Base-by-base conservation (phyloP, 2,113 vertebrate genomes). In the Ondatra zibethicus region DNA sequence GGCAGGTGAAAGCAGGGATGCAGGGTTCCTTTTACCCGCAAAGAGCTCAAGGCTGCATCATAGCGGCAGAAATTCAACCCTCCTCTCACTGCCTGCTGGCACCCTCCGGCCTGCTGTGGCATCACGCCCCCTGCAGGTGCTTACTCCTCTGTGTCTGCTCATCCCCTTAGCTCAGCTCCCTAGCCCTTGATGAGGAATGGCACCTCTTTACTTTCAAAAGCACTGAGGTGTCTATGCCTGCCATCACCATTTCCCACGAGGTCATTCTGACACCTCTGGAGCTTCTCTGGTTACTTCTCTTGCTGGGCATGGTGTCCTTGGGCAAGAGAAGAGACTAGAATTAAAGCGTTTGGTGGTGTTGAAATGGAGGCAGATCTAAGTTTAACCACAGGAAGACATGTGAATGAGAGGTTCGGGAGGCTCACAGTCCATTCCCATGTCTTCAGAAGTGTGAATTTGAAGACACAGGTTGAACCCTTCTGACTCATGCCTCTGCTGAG, bases 51-150 rank as follows among this genome's bases (percentile, higher is more conserved):
- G 90, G 31, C 36, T 65, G 14, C 52, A 11, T 50, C 17, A 16
- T 0, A 47, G 75, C 68, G 50, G 19, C 9, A 7, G n/a, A 16
- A 65, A 70, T 39, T 45, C 16, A 29, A 2, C 13, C 4, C 21
- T 8, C 12, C 9, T 13, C 3, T 50, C 10, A 27, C 19, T 16
- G 25, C 50, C 14, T 8, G 17, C 16, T 25, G 72, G 23, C 5
- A 14, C 31, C 70, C 93, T 78, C 70, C 29, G 23, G 21, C n/a
- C n/a, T 42, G 5, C 47, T 23, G 31, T 42, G n/a, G 21, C 2
- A 2, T 33, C 0, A 11, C 2, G 11, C 19, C 39, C 81, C 21
- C 50, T 23, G 7, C 33, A 29, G 13, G 1, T 21, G 5, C 17
- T 33, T 36, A 10, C 16, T 21, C 27, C 65, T n/a, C 19, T 13